Evolutionary conservation across 2,797 vertebrate species (phyloP), one percentile per base, ranked within the genome.

Genomic region (Nyctibius grandis): DNA sequence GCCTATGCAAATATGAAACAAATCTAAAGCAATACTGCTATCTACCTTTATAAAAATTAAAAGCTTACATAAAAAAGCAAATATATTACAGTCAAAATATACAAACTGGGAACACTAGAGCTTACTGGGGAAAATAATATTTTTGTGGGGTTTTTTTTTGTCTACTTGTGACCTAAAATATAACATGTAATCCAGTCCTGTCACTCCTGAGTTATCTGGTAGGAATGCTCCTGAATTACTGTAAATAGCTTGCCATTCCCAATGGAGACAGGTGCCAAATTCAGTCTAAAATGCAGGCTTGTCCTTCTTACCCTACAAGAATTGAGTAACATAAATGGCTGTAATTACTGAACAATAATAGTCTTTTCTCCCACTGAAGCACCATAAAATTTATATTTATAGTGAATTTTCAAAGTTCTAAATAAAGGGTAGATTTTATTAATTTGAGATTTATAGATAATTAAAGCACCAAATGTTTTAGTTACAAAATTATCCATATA

Each of bases 201-300:
- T 73, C 70, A 89, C 40, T 93, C 48, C 9, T 36, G 31, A 74
- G 47, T 75, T 96, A 57, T 60, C 29, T 91, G 38, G 13, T 67
- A 85, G 28, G 44, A 93, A 74, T 64, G 38, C 5, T 87, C 29
- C 74, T 86, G 83, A 89, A 85, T 86, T 84, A 76, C 59, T 79
- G 50, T 79, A 90, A 96, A 93, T 77, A 89, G 26, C 23, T 90
- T 90, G 23, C 63, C 80, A 64, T 93, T 95, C 78, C 44, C 48
- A 79, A 25, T 9, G 70, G 60, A 70, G 18, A 77, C 9, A 42
- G 56, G 68, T 85, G 60, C 20, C 91, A 93, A 91, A 94, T 89
- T 89, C 60, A 92, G 81, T 70, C 47, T 85, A 65, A 95, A 92
- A 77, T 74, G 2, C 9, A 89, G 33, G 4, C 15, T 89, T 50